Percentiles rank a stretch among this genome's conserved stretches.
phyloP scores from a whole-genome alignment of 2,888 invertebrate genomes.

The Micoletzkya japonica region DNA sequence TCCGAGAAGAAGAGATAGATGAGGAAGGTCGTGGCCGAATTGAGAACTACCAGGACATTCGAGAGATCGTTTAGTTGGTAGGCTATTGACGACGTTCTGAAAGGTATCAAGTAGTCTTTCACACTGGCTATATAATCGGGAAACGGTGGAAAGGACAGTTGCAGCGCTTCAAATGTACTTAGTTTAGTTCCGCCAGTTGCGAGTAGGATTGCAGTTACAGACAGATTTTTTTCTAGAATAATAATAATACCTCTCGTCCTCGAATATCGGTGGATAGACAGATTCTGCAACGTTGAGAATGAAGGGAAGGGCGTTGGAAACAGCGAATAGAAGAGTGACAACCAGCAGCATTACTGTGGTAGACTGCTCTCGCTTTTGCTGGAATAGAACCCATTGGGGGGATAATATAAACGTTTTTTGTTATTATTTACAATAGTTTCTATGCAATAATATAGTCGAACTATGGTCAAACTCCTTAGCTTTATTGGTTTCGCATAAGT shows the following conservation, averaged over 20 bases:
- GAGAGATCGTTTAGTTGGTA: conserved; percentile 58
- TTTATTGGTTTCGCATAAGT: neutral
- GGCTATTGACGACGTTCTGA: conserved; percentile 45
- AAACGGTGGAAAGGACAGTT: too few relatives aligned
- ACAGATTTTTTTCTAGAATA: neutral
- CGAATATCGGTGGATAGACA: conserved; percentile 45
- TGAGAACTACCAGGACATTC: conserved; percentile 57
- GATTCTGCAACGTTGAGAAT: conserved; percentile 57
- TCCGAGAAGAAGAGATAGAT: conserved; percentile 58
- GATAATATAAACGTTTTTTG: too few relatives aligned
- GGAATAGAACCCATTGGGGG: conserved; percentile 35
- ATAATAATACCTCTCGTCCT: conserved; percentile 30
- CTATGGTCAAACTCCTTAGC: neutral
- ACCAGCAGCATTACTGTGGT: conserved; percentile 61
- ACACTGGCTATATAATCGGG: too few relatives aligned
- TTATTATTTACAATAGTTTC: too few relatives aligned
- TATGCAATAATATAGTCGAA: neutral
- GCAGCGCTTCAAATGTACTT: neutral
- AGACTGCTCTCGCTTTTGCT: conserved; percentile 60
- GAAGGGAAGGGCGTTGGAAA: conserved; percentile 60
- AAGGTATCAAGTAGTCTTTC: too few relatives aligned
- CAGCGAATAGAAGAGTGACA: conserved; percentile 57
- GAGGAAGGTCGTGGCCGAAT: conserved; percentile 60
- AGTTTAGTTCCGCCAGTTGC: neutral
- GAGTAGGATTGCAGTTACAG: neutral